These are phyloP conservation scores for Malaclemys terrapin DNA, from an alignment of 2,113 vertebrate species.

Conservation along the genomic window DNA sequence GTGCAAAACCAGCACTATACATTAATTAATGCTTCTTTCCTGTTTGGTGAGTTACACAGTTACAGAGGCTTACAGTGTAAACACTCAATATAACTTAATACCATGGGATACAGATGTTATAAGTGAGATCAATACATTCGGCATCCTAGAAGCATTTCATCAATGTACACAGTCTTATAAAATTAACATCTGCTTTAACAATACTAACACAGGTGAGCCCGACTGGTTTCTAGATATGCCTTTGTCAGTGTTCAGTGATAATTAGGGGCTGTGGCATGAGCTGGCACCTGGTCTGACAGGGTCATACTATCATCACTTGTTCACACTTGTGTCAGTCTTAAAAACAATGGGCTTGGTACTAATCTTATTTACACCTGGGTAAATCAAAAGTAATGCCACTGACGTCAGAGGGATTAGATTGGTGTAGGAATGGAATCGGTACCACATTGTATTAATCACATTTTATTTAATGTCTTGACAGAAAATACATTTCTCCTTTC, in stretches of 20 bases:
- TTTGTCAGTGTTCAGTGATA: not conserved
- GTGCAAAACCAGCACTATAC: not conserved
- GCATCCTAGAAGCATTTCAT: not conserved
- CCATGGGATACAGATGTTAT: not conserved
- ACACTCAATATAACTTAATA: not conserved
- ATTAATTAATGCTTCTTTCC: not conserved
- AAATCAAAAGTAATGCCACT: not conserved
- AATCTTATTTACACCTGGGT: not conserved
- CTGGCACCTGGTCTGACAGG: not conserved
- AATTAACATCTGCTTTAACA: not conserved
- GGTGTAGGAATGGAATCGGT: not conserved
- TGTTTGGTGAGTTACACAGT: not conserved
- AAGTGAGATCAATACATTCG: not conserved
- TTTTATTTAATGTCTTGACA: not conserved
- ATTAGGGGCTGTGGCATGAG: not conserved
- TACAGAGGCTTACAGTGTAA: not conserved
- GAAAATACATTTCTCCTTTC: not conserved
- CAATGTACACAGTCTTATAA: not conserved
- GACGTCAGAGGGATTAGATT: not conserved
- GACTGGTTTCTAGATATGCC: not conserved
- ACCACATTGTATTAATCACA: not conserved
- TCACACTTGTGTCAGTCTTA: not conserved
- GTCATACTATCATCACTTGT: fast-evolving
- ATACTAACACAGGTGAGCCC: not conserved
- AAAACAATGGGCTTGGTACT: not conserved